These are phyloP conservation scores for Zaprionus kolodkinae DNA, from an alignment of 1,140 invertebrate genomes.

Conservation along the genomic window DNA sequence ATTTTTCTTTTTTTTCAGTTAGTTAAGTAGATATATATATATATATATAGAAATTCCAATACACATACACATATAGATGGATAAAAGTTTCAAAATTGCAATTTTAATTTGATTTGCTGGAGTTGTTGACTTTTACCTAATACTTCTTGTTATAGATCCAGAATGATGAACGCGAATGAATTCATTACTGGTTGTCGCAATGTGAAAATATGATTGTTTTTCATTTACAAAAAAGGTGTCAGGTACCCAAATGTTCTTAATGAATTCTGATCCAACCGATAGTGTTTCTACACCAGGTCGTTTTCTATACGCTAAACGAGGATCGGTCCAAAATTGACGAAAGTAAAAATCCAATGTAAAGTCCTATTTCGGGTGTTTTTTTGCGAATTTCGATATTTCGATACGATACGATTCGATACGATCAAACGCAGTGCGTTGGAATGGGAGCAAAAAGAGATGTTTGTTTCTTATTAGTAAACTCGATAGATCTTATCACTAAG, in stretches of 20 bases:
- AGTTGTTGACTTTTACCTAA: conserved; percentile 90
- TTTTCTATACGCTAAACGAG: conserved; percentile 95
- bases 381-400: conserved; percentile 28
- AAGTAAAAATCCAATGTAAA: conserved; percentile 99
- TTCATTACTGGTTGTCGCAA: conserved; percentile 98
- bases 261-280: conserved; percentile 96
- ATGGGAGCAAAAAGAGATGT: conserved; percentile 56
- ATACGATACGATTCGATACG: conserved; percentile 24
- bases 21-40: conserved; percentile 49
- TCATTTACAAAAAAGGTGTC: conserved; percentile 99
- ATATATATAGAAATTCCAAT: conserved; percentile 66
- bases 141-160: conserved; percentile 96
- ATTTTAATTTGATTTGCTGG: conserved; percentile 58
- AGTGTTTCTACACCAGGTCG: conserved; percentile 94
- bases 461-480: conserved; percentile 57
- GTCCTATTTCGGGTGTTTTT: conserved; percentile 88
- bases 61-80: conserved; percentile 76
- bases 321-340: conserved; percentile 99
- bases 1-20: conserved; percentile 30
- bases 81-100: conserved; percentile 56
- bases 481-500: conserved; percentile 35
- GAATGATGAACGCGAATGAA: conserved; percentile 98
- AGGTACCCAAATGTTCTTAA: conserved; percentile 99
- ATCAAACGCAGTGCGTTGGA: conserved; percentile 23
- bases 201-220: conserved; percentile 99